Base-by-base conservation (phyloP, 2,888 invertebrate genomes). In the Cyclophora punctaria region DNA sequence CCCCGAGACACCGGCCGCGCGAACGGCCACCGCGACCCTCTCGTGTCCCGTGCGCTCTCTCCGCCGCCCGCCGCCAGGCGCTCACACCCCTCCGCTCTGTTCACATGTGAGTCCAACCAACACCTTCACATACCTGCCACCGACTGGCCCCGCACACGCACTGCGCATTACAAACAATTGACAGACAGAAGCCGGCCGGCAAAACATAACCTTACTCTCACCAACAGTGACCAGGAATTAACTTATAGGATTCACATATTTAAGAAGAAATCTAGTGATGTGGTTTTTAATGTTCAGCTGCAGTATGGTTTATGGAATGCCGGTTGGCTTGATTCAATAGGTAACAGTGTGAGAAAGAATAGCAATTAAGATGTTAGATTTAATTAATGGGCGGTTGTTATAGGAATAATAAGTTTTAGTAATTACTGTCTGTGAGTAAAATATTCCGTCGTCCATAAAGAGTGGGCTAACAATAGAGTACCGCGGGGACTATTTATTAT, bases 1-100 rank as follows among this genome's bases (percentile, higher is more conserved):
- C 84, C 86, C 80, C 83, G 81, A 85, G 83, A 84, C 86, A 83
- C 82, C 86, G 87, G 85, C 87, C 85, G 80, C 72, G 84, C 73
- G 87, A 83, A 79, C 87, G 86, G 86, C 86, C 85, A 83, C 71
- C 83, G 84, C 82, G 80, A 79, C 62, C 69, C 67, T 65, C 59
- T 60, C 60, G 64, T 63, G 66, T 67, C 65, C 63, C 62, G 74
- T 75, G 71, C 75, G 69, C 76, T 77, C 75, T 64, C 66, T 64
- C 69, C 71, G 59, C 73, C 71, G 74, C 74, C 75, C 75, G 72
- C 77, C 72, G 74, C 70, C 80, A 78, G 76, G 78, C 71, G 63
- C 65, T 72, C 63, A 68, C 74, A 70, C 71, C 73, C 73, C 63
- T 66, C 62, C 71, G 71, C 67, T 70, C 73, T 67, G 69, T 66